These are phyloP conservation scores for Melipona beecheii DNA, from an alignment of 2,888 invertebrate genomes.

Conservation along the genomic window DNA sequence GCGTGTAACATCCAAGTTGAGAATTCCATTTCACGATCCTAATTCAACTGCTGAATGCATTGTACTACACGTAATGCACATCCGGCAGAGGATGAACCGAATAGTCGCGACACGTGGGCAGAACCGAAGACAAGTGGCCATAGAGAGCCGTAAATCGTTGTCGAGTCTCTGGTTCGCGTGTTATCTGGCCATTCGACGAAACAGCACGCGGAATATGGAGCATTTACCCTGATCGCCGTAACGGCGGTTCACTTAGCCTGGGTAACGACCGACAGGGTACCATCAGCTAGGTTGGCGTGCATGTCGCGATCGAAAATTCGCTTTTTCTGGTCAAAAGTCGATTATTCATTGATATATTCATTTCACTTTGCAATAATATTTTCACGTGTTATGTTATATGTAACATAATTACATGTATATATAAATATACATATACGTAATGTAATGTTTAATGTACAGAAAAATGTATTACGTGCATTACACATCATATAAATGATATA, in stretches of 20 bases:
- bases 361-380: too few relatives aligned
- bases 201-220: slow-evolving; percentile 74
- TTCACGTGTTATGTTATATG: too few relatives aligned
- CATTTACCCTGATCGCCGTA: slow-evolving; percentile 73
- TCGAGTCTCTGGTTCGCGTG: slow-evolving; percentile 53
- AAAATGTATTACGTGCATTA: too few relatives aligned
- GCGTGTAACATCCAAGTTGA: too few relatives aligned
- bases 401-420: too few relatives aligned
- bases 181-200: slow-evolving; percentile 69
- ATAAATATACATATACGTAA: too few relatives aligned
- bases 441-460: too few relatives aligned
- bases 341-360: too few relatives aligned
- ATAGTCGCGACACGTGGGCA: slow-evolving; percentile 42
- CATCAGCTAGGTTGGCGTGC: slow-evolving; percentile 59
- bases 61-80: background rate
- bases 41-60: too few relatives aligned
- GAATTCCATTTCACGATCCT: too few relatives aligned
- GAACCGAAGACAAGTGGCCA: slow-evolving; percentile 64
- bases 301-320: background rate
- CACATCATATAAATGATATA: too few relatives aligned
- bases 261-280: slow-evolving; percentile 76
- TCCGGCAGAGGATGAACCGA: background rate
- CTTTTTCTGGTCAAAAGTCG: too few relatives aligned
- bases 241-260: slow-evolving; percentile 76
- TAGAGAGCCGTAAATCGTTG: slow-evolving; percentile 62